Evolutionary conservation across 2,797 vertebrate species (phyloP), one percentile per base, ranked within the genome.

Genomic region (Leptoclinus maculatus): DNA sequence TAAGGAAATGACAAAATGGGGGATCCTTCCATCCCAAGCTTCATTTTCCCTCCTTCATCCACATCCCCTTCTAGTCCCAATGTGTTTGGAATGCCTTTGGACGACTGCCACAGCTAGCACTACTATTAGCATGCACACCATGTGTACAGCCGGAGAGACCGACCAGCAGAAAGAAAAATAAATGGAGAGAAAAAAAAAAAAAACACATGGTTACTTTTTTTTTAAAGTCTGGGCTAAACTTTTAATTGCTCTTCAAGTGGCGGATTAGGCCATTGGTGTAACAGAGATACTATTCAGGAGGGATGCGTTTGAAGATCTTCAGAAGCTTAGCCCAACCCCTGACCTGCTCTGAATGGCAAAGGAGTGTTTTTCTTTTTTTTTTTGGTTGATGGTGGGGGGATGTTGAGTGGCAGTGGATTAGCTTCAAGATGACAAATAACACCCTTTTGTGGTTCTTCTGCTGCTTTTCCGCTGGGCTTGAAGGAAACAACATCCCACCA

Each of bases 201-300:
- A 32, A 32, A 1, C 86, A 93, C 89, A 87, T 93, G 88, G 90
- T 87, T 90, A 91, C 90, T 93, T 91, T 92, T 88, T 91, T 34
- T 34, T 34, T 7, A 91, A 94, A 94, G 93, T 93, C 93, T 89
- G 76, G 82, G 85, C 92, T 93, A 92, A 95, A 95, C 92, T 95
- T 95, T 95, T 94, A 95, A 95, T 95, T 95, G 93, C 94, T 92
- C 92, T 95, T 95, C 90, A 94, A 95, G 93, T 92, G 88, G 83
- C 27, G 89, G 92, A 95, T 95, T 94, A 95, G 92, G 88, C 89
- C 86, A 89, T 85, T 91, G 91, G 90, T 90, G 89, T 88, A 92
- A 92, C 88, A 91, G 86, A 92, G 88, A 94, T 93, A 93, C 87
- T 87, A 91, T 93, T 94, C 93, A 88, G 74, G 79, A 72, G 25